Base-by-base conservation (phyloP, 2,113 vertebrate species). In the Orientallactaga bullata region DNA sequence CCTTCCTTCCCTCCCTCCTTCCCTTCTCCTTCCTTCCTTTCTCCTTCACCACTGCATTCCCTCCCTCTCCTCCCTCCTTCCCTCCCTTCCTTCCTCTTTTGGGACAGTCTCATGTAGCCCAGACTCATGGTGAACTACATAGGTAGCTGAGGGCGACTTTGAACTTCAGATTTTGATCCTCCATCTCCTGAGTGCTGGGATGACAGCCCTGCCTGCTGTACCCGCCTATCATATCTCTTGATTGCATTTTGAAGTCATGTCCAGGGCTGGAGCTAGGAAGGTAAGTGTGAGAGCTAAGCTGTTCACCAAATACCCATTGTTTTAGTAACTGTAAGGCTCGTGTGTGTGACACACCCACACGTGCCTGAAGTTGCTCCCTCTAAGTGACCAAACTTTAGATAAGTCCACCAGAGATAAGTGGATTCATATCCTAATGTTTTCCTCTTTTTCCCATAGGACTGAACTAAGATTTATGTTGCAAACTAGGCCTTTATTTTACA, bases 401-500 rank as follows among this genome's bases (percentile, higher is more conserved):
- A 90, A 94, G 85, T 96, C 90, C 42, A 23, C 81, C 18, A 93
- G 91, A 97, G 95, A 95, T 92, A 79, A 97, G 76, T 96, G 7
- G 69, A 90, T 55, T 7, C 87, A 86, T 16, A 6, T 81, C 93
- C 85, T 95, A 73, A 80, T 39, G 94, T 97, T 97, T 97, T 81
- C n/a, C 30, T 60, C 66, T 63, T 97, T 96, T 96, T 92, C 97
- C 98, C 80, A 26, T 11, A 55, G n/a, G 92, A 84, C 74, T 93
- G 37, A 17, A 94, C 66, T 95, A 97, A 97, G 97, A 96, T 94
- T 80, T 96, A 88, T 95, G 66, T 15, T 94, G 68, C 37, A 71
- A 97, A 96, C 63, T 69, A 96, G 98, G 96, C 86, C 73, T 93
- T 81, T 81, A 69, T 96, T 96, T 97, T 94, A 97, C 94, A 95